Percentiles rank a stretch among this genome's conserved stretches.
phyloP scores from a whole-genome alignment of 2,113 vertebrate species.

The Sphaerodactylus townsendi region DNA sequence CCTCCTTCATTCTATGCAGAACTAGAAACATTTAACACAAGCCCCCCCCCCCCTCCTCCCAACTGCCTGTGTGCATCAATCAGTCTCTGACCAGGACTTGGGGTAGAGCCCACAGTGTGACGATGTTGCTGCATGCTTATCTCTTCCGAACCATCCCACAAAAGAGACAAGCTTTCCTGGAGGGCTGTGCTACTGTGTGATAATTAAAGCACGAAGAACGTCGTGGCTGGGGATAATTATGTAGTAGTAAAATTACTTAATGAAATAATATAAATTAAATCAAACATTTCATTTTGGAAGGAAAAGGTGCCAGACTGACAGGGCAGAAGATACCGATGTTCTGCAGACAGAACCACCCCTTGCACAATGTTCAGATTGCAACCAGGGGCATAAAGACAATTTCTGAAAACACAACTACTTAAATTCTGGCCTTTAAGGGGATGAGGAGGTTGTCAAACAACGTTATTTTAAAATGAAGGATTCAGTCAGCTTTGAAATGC shows the following conservation, averaged over 20 bases:
- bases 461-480: conserved; percentile 3
- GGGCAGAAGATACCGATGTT: background rate
- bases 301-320: conserved; percentile 42
- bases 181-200: conserved; percentile 32
- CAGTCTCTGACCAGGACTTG: conserved; percentile 47
- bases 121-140: conserved; percentile 60
- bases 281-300: conserved; percentile 62
- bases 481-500: conserved; percentile 1
- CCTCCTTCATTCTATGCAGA: background rate
- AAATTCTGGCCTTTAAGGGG: background rate
- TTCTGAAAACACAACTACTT: background rate
- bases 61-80: conserved; percentile 37
- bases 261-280: conserved; percentile 60
- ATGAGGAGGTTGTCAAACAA: background rate
- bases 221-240: conserved; percentile 61
- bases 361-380: background rate
- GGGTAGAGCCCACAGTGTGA: conserved; percentile 49
- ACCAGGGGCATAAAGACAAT: background rate
- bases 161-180: conserved; percentile 62
- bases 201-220: conserved; percentile 63
- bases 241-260: conserved; percentile 64
- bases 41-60: no score
- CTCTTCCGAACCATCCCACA: conserved; percentile 60
- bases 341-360: background rate
- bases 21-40: conserved; percentile 53